Evolutionary conservation across 2,888 invertebrate species (phyloP).

Genomic region (Agrochola macilenta): DNA sequence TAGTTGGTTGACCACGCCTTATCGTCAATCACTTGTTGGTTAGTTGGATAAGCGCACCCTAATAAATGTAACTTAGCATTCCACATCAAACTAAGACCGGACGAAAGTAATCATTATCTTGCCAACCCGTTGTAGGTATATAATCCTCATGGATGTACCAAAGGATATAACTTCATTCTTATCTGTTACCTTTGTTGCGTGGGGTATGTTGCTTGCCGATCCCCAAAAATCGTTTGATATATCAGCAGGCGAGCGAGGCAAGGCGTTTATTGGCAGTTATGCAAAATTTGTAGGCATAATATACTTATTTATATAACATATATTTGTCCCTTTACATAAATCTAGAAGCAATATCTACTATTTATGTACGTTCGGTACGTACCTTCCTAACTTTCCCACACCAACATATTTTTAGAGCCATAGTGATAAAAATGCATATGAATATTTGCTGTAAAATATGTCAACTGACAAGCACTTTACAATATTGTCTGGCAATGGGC

Average conservation of each 20-base stretch:
- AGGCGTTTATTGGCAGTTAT: conserved; percentile 43
- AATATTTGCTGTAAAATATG: conserved; percentile 41
- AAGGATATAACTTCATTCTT: not conserved
- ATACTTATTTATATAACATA: conserved; percentile 15
- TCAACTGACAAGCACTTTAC: conserved; percentile 30
- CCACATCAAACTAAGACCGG: not conserved
- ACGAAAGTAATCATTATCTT: not conserved
- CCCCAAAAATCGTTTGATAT: conserved; percentile 26
- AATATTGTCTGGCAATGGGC: conserved; percentile 49
- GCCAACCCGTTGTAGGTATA: not conserved
- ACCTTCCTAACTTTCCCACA: no score
- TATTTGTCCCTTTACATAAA: conserved; percentile 7
- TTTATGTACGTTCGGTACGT: no score
- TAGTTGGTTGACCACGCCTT: conserved; percentile 19
- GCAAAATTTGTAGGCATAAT: conserved; percentile 20
- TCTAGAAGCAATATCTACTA: not conserved
- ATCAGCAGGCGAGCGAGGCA: not conserved
- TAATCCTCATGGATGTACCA: not conserved
- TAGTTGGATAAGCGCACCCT: conserved; percentile 4
- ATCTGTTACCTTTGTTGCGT: not conserved
- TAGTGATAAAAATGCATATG: conserved; percentile 34
- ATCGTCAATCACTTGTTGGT: conserved; percentile 35
- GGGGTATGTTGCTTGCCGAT: not conserved
- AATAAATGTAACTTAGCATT: conserved; percentile 20
- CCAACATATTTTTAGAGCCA: not conserved